Evolutionary conservation across 2,888 invertebrate species (phyloP), one percentile per base, ranked within the genome.

Genomic region (Pyrocoelia pectoralis): DNA sequence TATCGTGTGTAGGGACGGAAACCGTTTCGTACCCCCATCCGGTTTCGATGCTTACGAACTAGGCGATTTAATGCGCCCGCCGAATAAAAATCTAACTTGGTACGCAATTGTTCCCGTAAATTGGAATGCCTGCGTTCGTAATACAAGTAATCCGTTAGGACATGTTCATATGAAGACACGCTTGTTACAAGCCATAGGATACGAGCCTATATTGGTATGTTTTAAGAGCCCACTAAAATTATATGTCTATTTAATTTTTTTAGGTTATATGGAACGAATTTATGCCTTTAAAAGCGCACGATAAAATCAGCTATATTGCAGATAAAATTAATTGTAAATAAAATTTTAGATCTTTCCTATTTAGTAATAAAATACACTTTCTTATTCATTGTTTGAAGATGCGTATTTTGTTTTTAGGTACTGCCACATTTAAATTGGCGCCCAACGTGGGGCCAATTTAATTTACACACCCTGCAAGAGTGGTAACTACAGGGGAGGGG

Each of bases 101-200:
- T 86, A 83, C 66, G 87, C 83, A 1, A 68, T 93, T 5, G 80
- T 89, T 0, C 75, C 88, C 24, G 84, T 84, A 14, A 87, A 88
- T 14, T 86, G 86, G 82, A 90, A 90, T 80, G 84, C 84, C 68
- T 83, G 85, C 13, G 83, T 88, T 18, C 77, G 85, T 53, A 82
- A 84, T 18, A 83, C 83, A 13, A 74, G 81, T 28, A 76, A 73
- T 18, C 83, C 85, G 6, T 84, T 86, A 40, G 92, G 92, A 9
- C 81, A 83, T 14, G 82, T 86, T 63, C 72, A 79, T n/a, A 81
- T 85, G 74, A 92, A 92, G 81, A 66, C 88, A 10, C 83, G 86
- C 60, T 91, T 92, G 72, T 80, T 93, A 13, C 75, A 81, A 69
- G 76, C 83, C 53, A 76, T 92, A 58, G 89, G 89, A 29, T 89